Evolutionary conservation across 2,797 vertebrate genomes (phyloP), one percentile per base, ranked within the genome.

Genomic region (Vultur gryphus): DNA sequence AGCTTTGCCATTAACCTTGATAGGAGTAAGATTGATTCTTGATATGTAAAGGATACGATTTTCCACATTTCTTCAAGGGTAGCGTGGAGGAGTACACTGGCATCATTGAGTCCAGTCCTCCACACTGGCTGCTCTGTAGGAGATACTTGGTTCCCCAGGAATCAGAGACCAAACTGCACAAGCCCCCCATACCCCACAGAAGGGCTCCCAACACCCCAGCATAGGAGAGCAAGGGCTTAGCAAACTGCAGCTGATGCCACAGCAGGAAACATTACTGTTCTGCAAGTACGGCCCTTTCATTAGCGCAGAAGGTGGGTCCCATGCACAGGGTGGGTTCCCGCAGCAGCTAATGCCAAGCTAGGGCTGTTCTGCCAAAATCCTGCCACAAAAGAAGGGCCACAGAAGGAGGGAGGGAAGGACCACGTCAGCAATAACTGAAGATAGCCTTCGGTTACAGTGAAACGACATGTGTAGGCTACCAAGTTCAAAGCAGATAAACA

Each of bases 1-100:
- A 92, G 57, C 51, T 85, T 95, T 94, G 57, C 71, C 75, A 91
- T 95, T 97, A 95, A 93, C 94, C 90, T 95, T 95, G 88, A 84
- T 69, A 81, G 26, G 33, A 78, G 44, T 37, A 54, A 83, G 54
- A 89, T 16, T 87, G 59, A 72, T 87, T 73, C 43, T 92, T 93
- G 41, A 33, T 82, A 77, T 41, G 48, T 33, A 75, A 92, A 77
- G 71, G 43, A 26, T 71, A 72, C 51, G 37, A 71, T 89, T 92
- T 94, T 69, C 39, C 39, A 61, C 49, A 23, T 65, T 93, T 89
- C 35, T 83, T 83, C 49, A 89, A 89, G 84, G 55, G 44, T 79
- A 76, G 7, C 1, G 3, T 48, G n/a, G 44, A 90, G 58, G 18
- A 86, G 21, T 55, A 70, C 13, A 6, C 33, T 3, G 4, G 9